Base-by-base conservation (phyloP, 2,888 invertebrate genomes). In the Mythimna albipuncta region DNA sequence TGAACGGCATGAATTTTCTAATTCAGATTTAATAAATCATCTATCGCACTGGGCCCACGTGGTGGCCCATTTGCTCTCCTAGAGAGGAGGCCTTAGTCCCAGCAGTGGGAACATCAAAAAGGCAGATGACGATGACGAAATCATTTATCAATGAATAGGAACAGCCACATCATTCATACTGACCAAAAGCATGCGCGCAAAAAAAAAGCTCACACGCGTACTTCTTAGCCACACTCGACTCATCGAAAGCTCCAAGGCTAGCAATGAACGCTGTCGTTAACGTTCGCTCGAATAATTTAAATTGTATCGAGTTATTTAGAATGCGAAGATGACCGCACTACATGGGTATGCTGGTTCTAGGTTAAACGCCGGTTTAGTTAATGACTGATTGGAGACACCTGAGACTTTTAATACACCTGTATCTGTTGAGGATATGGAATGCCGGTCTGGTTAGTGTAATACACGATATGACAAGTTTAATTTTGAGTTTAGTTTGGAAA, bases 241-340 rank as follows among this genome's bases (percentile, higher is more conserved):
- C 90, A 91, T 89, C 92, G 89, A 92, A 93, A 93, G 90, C 89
- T 82, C 76, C 92, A 93, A 93, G 94, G 93, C 87, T 89, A 81
- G 62, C 77, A 79, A 76, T 88, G 81, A 83, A 81, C 68, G 75
- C 68, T 77, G 74, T 79, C 65, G 74, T 77, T 79, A 75, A 75
- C 75, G 59, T 65, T 75, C 79, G 68, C 77, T 81, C 71, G 75
- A 81, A 75, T 79, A 81, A 85, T 86, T 82, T 82, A 84, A 79
- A 83, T 83, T 62, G 75, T 84, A 73, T 82, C 72, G 64, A 79
- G 69, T 66, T 79, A 76, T 74, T 76, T 77, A 73, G 85, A 81
- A 75, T 82, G 80, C 65, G 75, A 78, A 80, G 77, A 82, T 86
- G 84, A 84, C 81, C 77, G 77, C 54, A 63, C 64, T 41, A 41